phyloP scores from a whole-genome alignment of 2,797 vertebrate species.

The Pangasius sanitwongsei region DNA sequence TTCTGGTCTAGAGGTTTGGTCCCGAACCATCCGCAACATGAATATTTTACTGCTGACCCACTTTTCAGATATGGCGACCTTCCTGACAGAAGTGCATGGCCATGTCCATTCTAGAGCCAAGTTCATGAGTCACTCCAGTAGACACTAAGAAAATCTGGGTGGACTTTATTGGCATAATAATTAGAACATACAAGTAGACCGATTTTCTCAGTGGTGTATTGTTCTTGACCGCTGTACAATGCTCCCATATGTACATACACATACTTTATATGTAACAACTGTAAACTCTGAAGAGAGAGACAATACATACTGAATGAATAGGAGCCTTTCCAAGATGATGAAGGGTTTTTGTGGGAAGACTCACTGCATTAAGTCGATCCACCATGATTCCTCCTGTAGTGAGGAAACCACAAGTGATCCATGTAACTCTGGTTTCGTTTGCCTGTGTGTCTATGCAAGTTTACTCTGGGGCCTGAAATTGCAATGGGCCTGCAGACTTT shows the following conservation, averaged over 20 bases:
- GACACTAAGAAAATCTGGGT: constrained; percentile 32
- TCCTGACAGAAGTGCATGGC: constrained; percentile 67
- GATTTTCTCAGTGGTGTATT: constrained; percentile 10
- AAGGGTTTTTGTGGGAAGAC: constrained; percentile 71
- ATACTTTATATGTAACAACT: constrained; percentile 44
- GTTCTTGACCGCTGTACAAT: not conserved
- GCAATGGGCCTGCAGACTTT: not conserved
- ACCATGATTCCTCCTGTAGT: constrained; percentile 70
- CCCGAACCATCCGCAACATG: constrained; percentile 55
- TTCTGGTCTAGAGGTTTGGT: constrained; percentile 57
- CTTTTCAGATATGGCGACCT: constrained; percentile 69
- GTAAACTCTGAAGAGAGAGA: constrained; percentile 34
- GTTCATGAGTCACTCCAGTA: constrained; percentile 69
- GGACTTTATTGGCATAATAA: constrained; percentile 37
- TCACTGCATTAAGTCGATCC: constrained; percentile 72
- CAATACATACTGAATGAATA: constrained; percentile 66
- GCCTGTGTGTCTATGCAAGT: not conserved
- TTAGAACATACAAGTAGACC: constrained; percentile 30
- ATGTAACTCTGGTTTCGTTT: constrained; percentile 67
- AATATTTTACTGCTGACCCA: constrained; percentile 75
- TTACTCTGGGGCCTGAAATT: not conserved
- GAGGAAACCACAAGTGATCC: constrained; percentile 71
- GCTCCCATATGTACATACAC: not conserved
- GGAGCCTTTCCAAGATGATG: constrained; percentile 70
- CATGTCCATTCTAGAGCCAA: constrained; percentile 71